Conservation (phyloP, 2,797 vertebrate genomes). For the Darevskia mixta region DNA sequence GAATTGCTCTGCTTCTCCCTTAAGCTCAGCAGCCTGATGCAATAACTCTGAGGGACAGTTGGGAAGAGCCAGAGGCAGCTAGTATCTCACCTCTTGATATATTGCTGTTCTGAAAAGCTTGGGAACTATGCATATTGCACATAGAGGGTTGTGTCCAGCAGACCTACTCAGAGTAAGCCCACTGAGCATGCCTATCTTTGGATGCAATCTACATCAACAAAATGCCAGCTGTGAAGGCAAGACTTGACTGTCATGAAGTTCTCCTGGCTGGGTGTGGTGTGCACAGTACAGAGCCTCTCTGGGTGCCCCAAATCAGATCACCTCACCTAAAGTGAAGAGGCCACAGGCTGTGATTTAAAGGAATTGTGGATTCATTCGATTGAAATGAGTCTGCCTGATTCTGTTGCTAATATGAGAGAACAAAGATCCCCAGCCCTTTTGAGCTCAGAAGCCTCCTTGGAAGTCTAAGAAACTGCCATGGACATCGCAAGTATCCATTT, state of each 20-base stretch:
- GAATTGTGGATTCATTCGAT: not conserved
- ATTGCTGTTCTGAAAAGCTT: accelerated
- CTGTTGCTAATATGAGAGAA: not conserved
- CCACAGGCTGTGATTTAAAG: too few species aligned
- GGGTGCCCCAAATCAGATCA: not conserved
- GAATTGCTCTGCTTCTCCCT: too few species aligned
- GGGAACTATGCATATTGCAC: not conserved
- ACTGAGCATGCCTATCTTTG: too few species aligned
- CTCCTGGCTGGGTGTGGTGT: not conserved
- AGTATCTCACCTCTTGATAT: slow-evolving; percentile 17
- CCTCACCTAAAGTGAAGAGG: not conserved
- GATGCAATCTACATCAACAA: too few species aligned
- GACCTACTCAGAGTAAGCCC: too few species aligned
- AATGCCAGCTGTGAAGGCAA: not conserved
- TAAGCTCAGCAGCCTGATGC: too few species aligned
- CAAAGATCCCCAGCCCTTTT: too few species aligned
- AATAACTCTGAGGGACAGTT: too few species aligned
- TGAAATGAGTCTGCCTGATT: not conserved
- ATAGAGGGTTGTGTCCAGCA: too few species aligned
- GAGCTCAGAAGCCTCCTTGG: not conserved
- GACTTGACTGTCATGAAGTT: not conserved
- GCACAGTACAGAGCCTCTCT: not conserved
- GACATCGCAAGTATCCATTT: not conserved
- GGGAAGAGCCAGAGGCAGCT: too few species aligned
- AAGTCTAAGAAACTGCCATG: not conserved